Conservation (phyloP, 2,113 vertebrate species). For the Craseonycteris thonglongyai region DNA sequence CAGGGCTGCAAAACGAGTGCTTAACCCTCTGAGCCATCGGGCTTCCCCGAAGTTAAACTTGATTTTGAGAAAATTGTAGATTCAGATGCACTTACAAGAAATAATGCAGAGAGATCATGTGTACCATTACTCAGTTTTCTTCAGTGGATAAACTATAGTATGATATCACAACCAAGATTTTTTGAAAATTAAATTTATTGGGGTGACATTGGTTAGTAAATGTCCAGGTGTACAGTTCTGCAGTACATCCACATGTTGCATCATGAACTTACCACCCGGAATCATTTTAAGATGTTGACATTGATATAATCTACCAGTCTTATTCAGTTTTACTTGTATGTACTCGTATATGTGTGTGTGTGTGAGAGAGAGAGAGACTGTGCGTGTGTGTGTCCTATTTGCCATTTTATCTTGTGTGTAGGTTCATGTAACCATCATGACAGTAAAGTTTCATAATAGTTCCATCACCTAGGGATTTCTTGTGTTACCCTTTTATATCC, state of each 20-base stretch:
- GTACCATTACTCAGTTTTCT: neutral
- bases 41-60: no score
- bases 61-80: neutral
- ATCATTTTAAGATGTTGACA: no score
- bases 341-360: neutral
- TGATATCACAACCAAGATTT: neutral
- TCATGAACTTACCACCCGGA: no score
- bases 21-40: no score
- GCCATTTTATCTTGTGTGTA: neutral
- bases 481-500: neutral
- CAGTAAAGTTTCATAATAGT: neutral
- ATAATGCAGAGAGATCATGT: neutral
- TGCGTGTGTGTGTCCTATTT: neutral
- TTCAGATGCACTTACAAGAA: neutral
- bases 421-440: neutral
- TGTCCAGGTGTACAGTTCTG: no score
- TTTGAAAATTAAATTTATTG: no score
- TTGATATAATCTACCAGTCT: neutral
- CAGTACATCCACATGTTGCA: no score
- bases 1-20: no score
- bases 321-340: neutral
- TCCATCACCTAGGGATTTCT: neutral
- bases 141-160: neutral
- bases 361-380: neutral
- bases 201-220: no score